phyloP scores from a whole-genome alignment of 2,888 invertebrate species.

The Lithophane leautieri region DNA sequence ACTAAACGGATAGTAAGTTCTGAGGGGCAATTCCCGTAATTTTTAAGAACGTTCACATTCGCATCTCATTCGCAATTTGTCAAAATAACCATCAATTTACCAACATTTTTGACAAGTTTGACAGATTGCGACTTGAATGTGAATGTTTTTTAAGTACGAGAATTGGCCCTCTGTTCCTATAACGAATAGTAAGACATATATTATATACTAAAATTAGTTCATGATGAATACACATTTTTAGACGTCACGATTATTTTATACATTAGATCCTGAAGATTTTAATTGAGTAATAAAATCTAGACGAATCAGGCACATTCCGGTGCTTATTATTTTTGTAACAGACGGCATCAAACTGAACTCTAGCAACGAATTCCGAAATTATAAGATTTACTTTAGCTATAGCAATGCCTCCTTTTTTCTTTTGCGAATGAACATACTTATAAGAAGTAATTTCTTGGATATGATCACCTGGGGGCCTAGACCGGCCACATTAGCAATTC shows the following conservation, averaged over 20 bases:
- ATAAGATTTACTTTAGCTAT: neutral
- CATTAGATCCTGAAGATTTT: neutral
- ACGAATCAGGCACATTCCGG: neutral
- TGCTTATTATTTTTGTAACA: neutral
- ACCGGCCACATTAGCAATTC: too few species aligned
- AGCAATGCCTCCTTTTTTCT: neutral
- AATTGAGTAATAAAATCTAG: slow-evolving; percentile 10
- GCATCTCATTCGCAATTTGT: too few species aligned
- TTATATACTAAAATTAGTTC: neutral
- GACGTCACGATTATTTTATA: neutral
- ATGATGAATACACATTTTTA: neutral
- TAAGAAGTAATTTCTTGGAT: neutral
- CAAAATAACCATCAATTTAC: too few species aligned
- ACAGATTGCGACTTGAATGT: too few species aligned
- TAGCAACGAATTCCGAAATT: neutral
- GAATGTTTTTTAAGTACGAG: too few species aligned
- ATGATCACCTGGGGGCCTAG: neutral
- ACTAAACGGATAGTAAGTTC: neutral
- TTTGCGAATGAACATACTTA: neutral
- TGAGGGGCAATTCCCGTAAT: too few species aligned
- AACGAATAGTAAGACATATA: neutral
- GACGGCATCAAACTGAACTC: neutral
- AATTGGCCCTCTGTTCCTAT: too few species aligned
- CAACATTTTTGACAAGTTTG: too few species aligned
- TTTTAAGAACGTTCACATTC: too few species aligned